These are phyloP conservation scores for Propithecus coquereli DNA, from an alignment of 2,113 vertebrate genomes.

Conservation along the genomic window DNA sequence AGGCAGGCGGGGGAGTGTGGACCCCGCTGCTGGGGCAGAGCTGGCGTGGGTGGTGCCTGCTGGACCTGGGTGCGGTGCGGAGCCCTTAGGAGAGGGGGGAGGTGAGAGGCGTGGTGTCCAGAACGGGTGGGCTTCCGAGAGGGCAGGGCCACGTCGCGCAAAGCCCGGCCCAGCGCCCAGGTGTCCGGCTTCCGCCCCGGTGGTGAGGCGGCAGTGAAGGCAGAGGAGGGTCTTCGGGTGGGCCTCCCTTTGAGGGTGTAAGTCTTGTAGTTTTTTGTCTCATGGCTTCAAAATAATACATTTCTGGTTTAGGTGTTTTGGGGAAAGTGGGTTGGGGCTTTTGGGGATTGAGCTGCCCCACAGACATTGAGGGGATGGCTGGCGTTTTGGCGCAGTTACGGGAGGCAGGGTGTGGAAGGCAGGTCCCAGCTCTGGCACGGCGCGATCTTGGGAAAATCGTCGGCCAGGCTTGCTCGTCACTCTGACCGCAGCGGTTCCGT, in stretches of 20 bases:
- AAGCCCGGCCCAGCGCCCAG: background rate
- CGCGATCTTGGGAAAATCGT: no score
- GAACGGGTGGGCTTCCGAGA: accelerated
- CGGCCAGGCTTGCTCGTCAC: background rate
- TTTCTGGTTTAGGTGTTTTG: background rate
- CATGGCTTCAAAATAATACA: background rate
- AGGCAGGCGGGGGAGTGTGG: accelerated
- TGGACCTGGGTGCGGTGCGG: no score
- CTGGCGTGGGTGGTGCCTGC: background rate
- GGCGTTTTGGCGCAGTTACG: background rate
- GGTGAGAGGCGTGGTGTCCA: background rate
- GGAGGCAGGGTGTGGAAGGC: background rate
- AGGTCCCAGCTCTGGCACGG: background rate
- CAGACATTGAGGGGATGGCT: background rate
- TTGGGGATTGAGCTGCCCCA: background rate
- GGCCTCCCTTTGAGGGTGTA: background rate
- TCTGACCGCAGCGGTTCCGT: accelerated
- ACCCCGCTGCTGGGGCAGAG: background rate
- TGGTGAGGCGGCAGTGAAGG: background rate
- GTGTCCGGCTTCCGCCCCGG: accelerated
- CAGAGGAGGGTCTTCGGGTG: background rate
- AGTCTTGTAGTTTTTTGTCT: accelerated
- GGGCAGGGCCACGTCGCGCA: background rate
- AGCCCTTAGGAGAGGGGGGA: background rate
- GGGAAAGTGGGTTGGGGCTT: no score